These are phyloP conservation scores for Hypotaenidia philippensis DNA, from an alignment of 2,797 vertebrate genomes.

Conservation along the genomic window DNA sequence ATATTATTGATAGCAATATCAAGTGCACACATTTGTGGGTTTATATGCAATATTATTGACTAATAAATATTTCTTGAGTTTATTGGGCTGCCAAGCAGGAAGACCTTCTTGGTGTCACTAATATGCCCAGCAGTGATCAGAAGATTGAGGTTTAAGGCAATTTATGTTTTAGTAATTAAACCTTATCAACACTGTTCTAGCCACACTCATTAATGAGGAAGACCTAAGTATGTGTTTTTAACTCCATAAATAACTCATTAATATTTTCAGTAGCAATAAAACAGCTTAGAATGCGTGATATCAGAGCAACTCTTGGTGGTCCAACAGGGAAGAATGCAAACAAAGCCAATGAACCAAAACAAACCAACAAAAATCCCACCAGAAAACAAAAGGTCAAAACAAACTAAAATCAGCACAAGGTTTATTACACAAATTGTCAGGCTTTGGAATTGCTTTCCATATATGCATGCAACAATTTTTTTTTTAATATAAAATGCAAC, in stretches of 20 bases:
- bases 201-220: background rate
- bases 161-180: background rate
- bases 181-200: background rate
- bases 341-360: rapidly evolving
- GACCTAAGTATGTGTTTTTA: background rate
- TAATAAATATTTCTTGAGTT: background rate
- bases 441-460: background rate
- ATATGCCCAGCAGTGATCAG: background rate
- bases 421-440: background rate
- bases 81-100: background rate
- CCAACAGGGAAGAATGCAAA: background rate
- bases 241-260: background rate
- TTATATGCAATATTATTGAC: background rate
- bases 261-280: background rate
- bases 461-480: rapidly evolving
- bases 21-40: background rate
- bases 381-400: background rate
- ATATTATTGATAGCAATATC: background rate
- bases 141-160: background rate
- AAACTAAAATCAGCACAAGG: background rate
- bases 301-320: background rate
- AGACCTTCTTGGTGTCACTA: background rate
- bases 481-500: background rate
- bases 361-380: background rate
- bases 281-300: background rate